phyloP scores from a whole-genome alignment of 2,888 invertebrate species.

The Eubasilissa splendida region DNA sequence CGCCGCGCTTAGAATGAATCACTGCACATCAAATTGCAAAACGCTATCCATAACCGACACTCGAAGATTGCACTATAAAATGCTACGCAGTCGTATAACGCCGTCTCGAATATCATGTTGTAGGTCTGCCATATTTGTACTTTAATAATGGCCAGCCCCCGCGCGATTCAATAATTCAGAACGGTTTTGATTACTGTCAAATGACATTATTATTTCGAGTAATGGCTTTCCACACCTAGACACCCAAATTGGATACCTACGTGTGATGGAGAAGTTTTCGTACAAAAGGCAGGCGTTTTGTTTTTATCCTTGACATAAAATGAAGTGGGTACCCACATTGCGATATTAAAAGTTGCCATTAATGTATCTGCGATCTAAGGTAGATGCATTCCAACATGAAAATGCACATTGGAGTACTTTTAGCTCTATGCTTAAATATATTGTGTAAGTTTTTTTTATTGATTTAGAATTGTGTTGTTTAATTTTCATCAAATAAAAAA shows the following conservation, averaged over 20 bases:
- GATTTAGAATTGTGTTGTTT: no score
- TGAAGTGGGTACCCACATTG: neutral
- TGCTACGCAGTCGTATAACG: neutral
- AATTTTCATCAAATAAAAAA: no score
- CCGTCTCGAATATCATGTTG: neutral
- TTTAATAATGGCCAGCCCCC: neutral
- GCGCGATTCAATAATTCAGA: neutral
- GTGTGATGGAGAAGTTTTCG: neutral
- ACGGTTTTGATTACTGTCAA: neutral
- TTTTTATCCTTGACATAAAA: conserved; percentile 26
- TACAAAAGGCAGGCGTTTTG: neutral
- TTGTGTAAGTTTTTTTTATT: no score
- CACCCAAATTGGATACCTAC: neutral
- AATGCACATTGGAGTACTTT: no score
- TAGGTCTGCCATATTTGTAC: neutral
- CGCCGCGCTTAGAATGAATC: no score
- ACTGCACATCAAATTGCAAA: neutral
- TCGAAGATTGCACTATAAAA: neutral
- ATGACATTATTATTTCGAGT: conserved; percentile 3
- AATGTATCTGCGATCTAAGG: no score
- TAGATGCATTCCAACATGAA: no score
- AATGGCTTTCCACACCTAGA: neutral
- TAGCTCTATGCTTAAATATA: no score
- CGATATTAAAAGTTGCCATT: neutral
- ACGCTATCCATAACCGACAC: neutral